A percentile compares a stretch with the other conserved stretches of the same genome.
Conservation (phyloP, 2,888 invertebrate species). For the Caenorhabditis sp. region DNA sequence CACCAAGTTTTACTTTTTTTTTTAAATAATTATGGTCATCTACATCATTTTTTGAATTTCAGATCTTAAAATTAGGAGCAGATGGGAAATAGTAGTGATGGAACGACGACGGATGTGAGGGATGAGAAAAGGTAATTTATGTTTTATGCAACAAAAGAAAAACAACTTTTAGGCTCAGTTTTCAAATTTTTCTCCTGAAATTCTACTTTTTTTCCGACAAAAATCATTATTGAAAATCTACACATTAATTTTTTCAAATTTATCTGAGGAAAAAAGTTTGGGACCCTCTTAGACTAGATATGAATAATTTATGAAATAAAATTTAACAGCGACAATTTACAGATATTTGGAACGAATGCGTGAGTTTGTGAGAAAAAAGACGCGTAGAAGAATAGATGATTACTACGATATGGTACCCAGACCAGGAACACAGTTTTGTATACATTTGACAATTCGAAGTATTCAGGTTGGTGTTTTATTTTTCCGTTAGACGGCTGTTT, state of each 20-base stretch:
- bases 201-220: too few species aligned
- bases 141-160: too few species aligned
- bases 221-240: too few species aligned
- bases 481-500: too few species aligned
- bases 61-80: background rate
- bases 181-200: too few species aligned
- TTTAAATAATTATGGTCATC: background rate
- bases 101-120: slow-evolving; percentile 8
- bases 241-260: too few species aligned
- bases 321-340: too few species aligned
- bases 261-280: too few species aligned
- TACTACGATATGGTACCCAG: slow-evolving; percentile 52
- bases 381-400: slow-evolving; percentile 29
- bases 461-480: slow-evolving; percentile 38
- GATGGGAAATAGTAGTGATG: slow-evolving; percentile 30
- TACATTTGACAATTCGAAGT: slow-evolving; percentile 62
- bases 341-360: slow-evolving; percentile 27
- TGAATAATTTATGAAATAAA: too few species aligned
- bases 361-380: slow-evolving; percentile 29
- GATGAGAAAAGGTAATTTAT: slow-evolving; percentile 18
- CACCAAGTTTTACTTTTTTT: slow-evolving; percentile 8
- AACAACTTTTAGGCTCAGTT: too few species aligned
- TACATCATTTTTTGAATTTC: background rate
- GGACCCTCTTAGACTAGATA: too few species aligned
- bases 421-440: slow-evolving; percentile 59